These are phyloP conservation scores for Rhabdomys pumilio DNA, from an alignment of 2,797 vertebrate genomes.

Conservation along the genomic window DNA sequence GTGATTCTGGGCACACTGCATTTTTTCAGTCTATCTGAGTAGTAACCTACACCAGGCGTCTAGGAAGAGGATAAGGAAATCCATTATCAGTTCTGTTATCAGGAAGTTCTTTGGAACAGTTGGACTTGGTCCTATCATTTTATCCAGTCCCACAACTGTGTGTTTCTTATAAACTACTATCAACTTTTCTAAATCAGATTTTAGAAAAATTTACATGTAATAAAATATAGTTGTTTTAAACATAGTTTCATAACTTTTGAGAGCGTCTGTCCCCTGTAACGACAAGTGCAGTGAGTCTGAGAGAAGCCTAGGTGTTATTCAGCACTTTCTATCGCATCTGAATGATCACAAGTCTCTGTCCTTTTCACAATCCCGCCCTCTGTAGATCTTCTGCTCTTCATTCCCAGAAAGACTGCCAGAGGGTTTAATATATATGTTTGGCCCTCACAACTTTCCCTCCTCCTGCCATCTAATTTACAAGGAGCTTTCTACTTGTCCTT, in stretches of 20 bases:
- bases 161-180: conserved; percentile 14
- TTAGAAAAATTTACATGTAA: conserved; percentile 45
- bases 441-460: not conserved
- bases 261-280: not conserved
- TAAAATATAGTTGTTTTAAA: conserved; percentile 11
- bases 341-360: not conserved
- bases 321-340: not conserved
- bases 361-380: not conserved
- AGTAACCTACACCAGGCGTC: not conserved
- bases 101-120: conserved; percentile 2
- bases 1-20: conserved; percentile 10
- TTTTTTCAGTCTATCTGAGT: not conserved
- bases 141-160: not conserved
- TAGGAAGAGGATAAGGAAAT: conserved; percentile 22
- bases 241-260: not conserved
- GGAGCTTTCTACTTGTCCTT: not conserved
- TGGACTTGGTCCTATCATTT: conserved; percentile 17
- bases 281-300: not conserved
- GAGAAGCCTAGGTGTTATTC: not conserved
- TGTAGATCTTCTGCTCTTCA: not conserved
- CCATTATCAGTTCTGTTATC: not conserved
- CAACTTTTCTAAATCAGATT: not conserved
- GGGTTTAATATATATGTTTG: not conserved
- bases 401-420: not conserved
- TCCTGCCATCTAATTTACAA: not conserved